phyloP scores from a whole-genome alignment of 2,113 vertebrate species.

The Brachypodius melanocephalos region DNA sequence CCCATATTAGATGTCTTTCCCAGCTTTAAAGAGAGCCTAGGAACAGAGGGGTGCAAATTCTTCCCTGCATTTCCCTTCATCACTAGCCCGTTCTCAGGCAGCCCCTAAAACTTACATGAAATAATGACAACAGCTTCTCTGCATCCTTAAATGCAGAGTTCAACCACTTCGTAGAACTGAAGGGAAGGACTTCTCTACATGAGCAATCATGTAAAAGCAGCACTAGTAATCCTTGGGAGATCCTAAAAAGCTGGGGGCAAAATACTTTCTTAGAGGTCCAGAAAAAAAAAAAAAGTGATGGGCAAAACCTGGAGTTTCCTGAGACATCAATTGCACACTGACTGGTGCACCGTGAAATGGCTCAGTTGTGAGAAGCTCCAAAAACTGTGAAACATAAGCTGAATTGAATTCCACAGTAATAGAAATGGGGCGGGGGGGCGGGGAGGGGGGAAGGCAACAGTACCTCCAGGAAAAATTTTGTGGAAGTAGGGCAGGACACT shows the following conservation, averaged over 20 bases:
- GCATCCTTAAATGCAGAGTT: background rate
- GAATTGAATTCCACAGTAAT: background rate
- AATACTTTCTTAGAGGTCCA: background rate
- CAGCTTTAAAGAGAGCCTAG: background rate
- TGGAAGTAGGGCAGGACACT: background rate
- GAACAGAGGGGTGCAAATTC: background rate
- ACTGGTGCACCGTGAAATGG: background rate
- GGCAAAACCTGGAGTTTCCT: background rate
- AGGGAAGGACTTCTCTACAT: background rate
- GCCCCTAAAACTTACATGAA: background rate
- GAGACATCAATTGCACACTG: fast-evolving
- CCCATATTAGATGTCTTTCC: background rate
- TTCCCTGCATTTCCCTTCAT: background rate
- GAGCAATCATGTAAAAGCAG: background rate
- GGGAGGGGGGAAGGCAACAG: fast-evolving
- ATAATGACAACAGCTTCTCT: background rate
- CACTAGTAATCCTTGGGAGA: background rate
- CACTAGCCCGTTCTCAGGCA: background rate
- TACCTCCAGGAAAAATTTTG: background rate
- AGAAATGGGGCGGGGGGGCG: too few species aligned
- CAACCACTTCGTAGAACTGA: background rate
- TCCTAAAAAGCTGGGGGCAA: background rate
- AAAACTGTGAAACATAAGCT: background rate
- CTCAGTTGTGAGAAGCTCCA: background rate
- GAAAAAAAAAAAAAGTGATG: background rate